Evolutionary conservation across 2,113 vertebrate genomes (phyloP).

Genomic region (Dipodomys spectabilis): DNA sequence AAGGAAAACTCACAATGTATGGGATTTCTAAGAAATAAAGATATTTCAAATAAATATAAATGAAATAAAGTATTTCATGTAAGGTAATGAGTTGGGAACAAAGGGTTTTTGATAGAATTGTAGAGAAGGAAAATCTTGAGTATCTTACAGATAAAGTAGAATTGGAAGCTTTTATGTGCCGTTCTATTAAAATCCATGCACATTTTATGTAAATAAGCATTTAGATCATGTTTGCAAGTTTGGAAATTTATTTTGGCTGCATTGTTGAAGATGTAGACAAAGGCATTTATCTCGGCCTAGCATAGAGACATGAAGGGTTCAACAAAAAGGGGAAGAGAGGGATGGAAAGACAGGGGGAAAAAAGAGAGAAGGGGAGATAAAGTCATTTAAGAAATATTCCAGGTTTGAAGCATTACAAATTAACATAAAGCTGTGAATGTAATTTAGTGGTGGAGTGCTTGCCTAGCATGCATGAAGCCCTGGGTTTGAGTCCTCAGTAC

Average conservation of each 20-base stretch:
- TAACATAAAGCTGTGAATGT: not conserved
- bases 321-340: not conserved
- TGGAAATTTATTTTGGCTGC: not conserved
- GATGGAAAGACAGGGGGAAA: too few relatives aligned
- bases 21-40: not conserved
- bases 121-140: not conserved
- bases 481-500: too few relatives aligned
- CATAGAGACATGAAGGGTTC: not conserved
- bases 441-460: too few relatives aligned
- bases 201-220: not conserved
- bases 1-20: not conserved
- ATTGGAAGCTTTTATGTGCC: not conserved
- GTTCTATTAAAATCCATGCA: not conserved
- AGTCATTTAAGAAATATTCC: not conserved
- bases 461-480: too few relatives aligned
- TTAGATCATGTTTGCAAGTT: not conserved
- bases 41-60: not conserved
- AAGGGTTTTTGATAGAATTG: not conserved
- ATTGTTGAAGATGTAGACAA: not conserved
- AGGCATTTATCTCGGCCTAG: not conserved
- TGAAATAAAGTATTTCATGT: not conserved
- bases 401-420: not conserved
- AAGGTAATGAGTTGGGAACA: not conserved
- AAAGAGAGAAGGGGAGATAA: not conserved
- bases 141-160: not conserved